Conservation (phyloP, 1,140 invertebrate genomes). For the Megathymus violae region DNA sequence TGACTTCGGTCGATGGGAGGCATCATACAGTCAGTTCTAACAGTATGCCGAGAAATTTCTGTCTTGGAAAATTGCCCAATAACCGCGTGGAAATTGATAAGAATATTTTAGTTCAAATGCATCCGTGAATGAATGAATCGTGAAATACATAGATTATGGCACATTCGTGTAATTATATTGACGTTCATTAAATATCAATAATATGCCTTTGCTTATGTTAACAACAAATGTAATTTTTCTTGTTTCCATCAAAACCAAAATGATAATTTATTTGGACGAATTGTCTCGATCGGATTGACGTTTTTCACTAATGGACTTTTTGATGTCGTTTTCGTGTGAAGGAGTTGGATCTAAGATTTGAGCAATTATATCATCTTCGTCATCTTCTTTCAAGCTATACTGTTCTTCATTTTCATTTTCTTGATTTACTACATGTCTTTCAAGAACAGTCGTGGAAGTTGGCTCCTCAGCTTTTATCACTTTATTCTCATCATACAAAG, state of each 20-base stretch:
- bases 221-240: too few relatives aligned
- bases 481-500: background rate
- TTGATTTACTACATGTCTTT: background rate
- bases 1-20: constrained; percentile 40
- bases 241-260: background rate
- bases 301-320: constrained; percentile 20
- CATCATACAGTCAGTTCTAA: constrained; percentile 41
- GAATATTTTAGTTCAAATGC: constrained; percentile 26
- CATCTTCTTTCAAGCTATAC: constrained; percentile 9
- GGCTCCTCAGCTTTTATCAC: background rate
- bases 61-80: constrained; percentile 49
- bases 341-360: constrained; percentile 3
- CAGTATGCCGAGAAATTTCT: constrained; percentile 48
- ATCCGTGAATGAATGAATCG: constrained; percentile 52
- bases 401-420: background rate
- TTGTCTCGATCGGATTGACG: constrained; percentile 13
- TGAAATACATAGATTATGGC: too few relatives aligned
- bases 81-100: constrained; percentile 45
- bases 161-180: too few relatives aligned
- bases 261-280: constrained; percentile 8
- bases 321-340: constrained; percentile 14
- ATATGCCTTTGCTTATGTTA: background rate
- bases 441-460: background rate
- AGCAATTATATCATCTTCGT: constrained; percentile 9
- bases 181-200: too few relatives aligned